Evolutionary conservation across 2,113 vertebrate species (phyloP).

Genomic region (Megaptera novaeangliae): DNA sequence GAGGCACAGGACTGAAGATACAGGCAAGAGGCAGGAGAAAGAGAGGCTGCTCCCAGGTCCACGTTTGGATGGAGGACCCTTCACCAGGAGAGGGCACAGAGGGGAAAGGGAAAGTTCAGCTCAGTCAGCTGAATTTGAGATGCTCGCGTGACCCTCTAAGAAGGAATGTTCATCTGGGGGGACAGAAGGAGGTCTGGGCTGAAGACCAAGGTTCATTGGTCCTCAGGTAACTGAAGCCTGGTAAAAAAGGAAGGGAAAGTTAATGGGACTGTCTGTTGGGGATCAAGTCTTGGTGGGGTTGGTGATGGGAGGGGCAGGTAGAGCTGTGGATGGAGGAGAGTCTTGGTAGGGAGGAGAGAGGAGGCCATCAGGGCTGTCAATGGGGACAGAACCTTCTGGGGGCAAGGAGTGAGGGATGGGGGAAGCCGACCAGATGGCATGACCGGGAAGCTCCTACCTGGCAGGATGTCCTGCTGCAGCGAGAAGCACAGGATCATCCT

Average conservation of each 20-base stretch:
- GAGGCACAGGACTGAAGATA: not conserved
- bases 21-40: too few relatives aligned
- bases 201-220: not conserved
- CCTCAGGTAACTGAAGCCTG: not conserved
- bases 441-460: conserved; percentile 29
- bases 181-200: not conserved
- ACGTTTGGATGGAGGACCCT: not conserved
- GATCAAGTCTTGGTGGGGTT: not conserved
- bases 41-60: not conserved
- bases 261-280: not conserved
- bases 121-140: not conserved
- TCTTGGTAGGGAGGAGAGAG: not conserved
- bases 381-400: not conserved
- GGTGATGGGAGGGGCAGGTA: not conserved
- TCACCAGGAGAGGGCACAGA: not conserved
- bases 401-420: not conserved
- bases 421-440: not conserved
- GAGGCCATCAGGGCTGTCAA: not conserved
- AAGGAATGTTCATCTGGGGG: not conserved
- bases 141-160: not conserved
- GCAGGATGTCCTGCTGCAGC: not conserved
- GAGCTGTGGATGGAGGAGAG: not conserved
- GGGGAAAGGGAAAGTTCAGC: not conserved
- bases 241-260: not conserved
- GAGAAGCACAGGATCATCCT: not conserved